Evolutionary conservation across 64 coral and sea anemone genomes (phyloP), one percentile per base, ranked within the genome.

Genomic region (Hydrozoanthus tunicans): DNA sequence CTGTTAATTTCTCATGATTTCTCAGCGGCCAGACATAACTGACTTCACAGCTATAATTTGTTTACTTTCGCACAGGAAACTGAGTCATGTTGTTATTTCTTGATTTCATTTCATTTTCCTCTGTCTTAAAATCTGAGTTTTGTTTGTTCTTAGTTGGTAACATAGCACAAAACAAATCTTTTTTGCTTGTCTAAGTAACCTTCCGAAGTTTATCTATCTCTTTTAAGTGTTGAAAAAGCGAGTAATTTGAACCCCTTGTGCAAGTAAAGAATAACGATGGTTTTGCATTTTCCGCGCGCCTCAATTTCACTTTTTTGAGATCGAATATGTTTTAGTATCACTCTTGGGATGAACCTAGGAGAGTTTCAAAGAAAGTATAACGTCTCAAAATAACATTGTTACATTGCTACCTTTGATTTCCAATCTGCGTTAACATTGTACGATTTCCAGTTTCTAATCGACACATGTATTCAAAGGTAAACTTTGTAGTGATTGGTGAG

Each of bases 161-260:
- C 15, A 74, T 43, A 51, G 59, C 66, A 74, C 84, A 88, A 75
- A 64, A 53, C 53, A 74, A 88, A 88, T 57, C 56, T 27, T 74
- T 88, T 73, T 12, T 26, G 9, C 67, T 58, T 74, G 20, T 60
- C 84, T 59, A 56, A 73, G 3, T 75, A 74, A 88, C 73, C 56
- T 88, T 74, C 12, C 10, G 51, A 55, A 58, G 68, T 88, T 73
- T 51, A 56, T 73, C 74, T 75, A 59, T 88, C 52, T 61, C 20
- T 88, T 58, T 88, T 53, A 43, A 13, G 70, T 88, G 84, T 88
- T 88, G 68, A 88, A 7, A 62, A 59, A 75, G 68, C 72, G 5
- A 72, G 78, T 25, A 80, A 80, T 11, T n/a, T 10, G 61, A 80
- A 59, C 32, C 58, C 10, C 56, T 26, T 80, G 6, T 23, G 14